phyloP scores from a whole-genome alignment of 2,113 vertebrate species.

The Manacus vitellinus region DNA sequence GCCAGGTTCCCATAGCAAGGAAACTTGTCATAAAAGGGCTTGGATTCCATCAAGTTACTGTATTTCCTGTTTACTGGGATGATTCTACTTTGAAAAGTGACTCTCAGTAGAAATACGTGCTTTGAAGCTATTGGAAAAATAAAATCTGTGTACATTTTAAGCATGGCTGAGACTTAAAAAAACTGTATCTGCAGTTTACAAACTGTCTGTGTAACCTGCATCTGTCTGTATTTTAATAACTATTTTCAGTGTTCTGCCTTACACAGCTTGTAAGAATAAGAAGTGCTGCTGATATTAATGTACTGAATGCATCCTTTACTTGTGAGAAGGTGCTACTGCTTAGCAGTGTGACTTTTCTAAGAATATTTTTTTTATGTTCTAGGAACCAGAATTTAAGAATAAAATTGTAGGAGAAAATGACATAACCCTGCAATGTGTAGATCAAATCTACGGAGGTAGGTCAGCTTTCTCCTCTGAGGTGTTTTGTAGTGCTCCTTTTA shows the following conservation, averaged over 20 bases:
- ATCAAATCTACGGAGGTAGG: slow-evolving; percentile 88
- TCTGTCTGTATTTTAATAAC: not conserved
- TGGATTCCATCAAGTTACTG: slow-evolving; percentile 2
- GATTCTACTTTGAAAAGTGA: not conserved
- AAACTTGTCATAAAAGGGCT: slow-evolving; percentile 16
- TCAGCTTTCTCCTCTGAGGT: not conserved
- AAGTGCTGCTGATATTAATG: not conserved
- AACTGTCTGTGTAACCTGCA: not conserved
- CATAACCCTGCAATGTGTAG: slow-evolving; percentile 87
- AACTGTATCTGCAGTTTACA: not conserved
- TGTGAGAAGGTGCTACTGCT: not conserved
- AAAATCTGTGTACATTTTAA: not conserved
- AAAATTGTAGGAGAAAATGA: slow-evolving; percentile 89
- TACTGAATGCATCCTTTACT: not conserved
- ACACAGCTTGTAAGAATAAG: not conserved
- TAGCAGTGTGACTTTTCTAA: not conserved
- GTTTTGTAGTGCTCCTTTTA: not conserved
- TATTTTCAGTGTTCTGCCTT: not conserved
- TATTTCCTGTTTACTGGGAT: slow-evolving; percentile 46
- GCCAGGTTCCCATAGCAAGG: slow-evolving; percentile 17
- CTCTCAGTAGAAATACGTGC: not conserved
- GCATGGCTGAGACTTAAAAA: not conserved
- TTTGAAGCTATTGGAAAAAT: not conserved
- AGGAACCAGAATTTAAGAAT: slow-evolving; percentile 85
- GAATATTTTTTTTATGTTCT: not conserved